Evolutionary conservation across 2,113 vertebrate genomes (phyloP), one percentile per base, ranked within the genome.

Genomic region (Heterocephalus glaber): DNA sequence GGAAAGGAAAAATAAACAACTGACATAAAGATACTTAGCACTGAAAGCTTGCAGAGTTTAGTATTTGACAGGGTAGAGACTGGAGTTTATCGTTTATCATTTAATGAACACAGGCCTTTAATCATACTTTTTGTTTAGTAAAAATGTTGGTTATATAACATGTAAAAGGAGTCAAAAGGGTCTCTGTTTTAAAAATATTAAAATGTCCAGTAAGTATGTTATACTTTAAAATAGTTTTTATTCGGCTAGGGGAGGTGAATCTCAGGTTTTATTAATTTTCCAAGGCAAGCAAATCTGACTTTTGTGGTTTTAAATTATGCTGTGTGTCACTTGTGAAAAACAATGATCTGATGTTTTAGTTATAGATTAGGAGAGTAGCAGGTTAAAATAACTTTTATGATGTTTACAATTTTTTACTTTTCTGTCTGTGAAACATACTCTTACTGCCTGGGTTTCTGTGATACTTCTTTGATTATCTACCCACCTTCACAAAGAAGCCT

Each of bases 1-100:
- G 95, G 95, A 96, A 94, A 90, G 66, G 97, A 95, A 94, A 96
- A 98, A 94, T 97, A 97, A 97, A 97, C 96, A 98, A 72, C 94
- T 96, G 96, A 90, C 90, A 96, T 35, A 70, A 89, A 96, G 33
- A 65, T 88, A 82, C 90, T 98, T 97, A 92, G 54, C 92, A 7
- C 89, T 97, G 96, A 97, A 82, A 92, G 38, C 70, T 63, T 1
- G 0, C 96, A 92, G 87, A 97, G 92, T 95, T 96, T 94, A 85
- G 58, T 90, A 87, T 97, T 98, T 97, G 97, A 94, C 94, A 93
- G 65, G 74, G 72, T 60, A 84, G 85, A 95, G 58, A 87, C 96
- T 97, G 96, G 96, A 94, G 89, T 98, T 96, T 97, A 94, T 98
- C 35, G 76, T 98, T 96, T 94, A 96, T 97, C 35, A 82, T 96